phyloP scores from a whole-genome alignment of 2,888 invertebrate genomes.

The Epistrophe grossulariae region DNA sequence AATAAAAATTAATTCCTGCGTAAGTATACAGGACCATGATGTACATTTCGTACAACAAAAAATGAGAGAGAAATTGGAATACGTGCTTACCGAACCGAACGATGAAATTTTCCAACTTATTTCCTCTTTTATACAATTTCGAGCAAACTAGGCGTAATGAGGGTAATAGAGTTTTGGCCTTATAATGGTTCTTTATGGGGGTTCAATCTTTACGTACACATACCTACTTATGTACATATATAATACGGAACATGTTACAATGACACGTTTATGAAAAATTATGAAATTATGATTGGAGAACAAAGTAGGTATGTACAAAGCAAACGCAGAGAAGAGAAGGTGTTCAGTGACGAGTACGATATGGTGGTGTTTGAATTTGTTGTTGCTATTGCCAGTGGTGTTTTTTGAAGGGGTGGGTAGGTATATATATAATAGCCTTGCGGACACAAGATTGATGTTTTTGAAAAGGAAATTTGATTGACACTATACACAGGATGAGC shows the following conservation, averaged over 20 bases:
- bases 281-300: conserved; percentile 40
- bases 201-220: not conserved
- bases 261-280: conserved; percentile 58
- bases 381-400: not conserved
- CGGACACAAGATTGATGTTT: conserved; percentile 57
- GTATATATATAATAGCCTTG: conserved; percentile 13
- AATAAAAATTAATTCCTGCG: conserved; percentile 66
- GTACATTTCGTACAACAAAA: conserved; percentile 1
- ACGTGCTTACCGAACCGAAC: conserved; percentile 54
- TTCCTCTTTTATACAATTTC: conserved; percentile 48
- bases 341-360: not conserved
- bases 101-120: conserved; percentile 55
- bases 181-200: conserved; percentile 52
- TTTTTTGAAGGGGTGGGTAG: not conserved
- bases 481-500: conserved; percentile 43
- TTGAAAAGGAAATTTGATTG: conserved; percentile 58
- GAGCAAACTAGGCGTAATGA: conserved; percentile 64
- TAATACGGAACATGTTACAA: conserved; percentile 38
- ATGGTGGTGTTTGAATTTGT: not conserved
- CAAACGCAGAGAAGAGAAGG: not conserved
- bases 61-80: conserved; percentile 35
- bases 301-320: not conserved
- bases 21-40: not conserved
- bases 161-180: conserved; percentile 54
- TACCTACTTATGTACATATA: no score